Evolutionary conservation across 2,113 vertebrate genomes (phyloP).

Genomic region (Tetraodon nigroviridis): DNA sequence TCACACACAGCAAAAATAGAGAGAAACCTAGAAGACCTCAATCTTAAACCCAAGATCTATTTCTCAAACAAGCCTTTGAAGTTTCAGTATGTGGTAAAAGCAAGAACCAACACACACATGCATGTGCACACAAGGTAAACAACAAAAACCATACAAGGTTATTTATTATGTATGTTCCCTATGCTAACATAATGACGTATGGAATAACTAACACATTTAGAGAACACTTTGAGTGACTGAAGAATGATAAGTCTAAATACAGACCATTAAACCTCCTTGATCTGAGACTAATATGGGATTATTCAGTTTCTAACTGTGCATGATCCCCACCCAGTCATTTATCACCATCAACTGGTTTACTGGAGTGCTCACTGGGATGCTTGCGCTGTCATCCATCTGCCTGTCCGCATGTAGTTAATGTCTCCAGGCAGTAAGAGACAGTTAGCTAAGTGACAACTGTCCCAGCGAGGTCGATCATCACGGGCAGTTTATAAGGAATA

Average conservation of each 20-base stretch:
- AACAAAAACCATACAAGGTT: no score
- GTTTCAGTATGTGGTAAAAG: no score
- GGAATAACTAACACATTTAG: no score
- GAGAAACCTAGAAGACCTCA: no score
- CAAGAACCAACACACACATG: no score
- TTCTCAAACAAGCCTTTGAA: no score
- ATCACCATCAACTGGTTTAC: constrained; percentile 33
- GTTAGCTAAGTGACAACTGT: constrained; percentile 40
- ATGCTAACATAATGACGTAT: no score
- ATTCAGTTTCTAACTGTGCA: constrained; percentile 26
- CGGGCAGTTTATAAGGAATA: not conserved
- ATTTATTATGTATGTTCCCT: no score
- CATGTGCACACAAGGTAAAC: no score
- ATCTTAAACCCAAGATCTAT: no score
- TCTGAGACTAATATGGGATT: constrained; percentile 29
- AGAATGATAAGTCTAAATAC: not conserved
- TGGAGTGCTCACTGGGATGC: constrained; percentile 22
- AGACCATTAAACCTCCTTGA: constrained; percentile 1
- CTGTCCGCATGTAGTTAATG: constrained; percentile 44
- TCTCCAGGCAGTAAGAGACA: constrained; percentile 31
- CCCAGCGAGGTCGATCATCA: constrained; percentile 23
- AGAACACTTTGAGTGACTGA: not conserved
- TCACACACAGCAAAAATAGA: no score
- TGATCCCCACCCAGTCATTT: constrained; percentile 29
- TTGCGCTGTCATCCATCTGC: constrained; percentile 51